Percentiles rank a stretch among this genome's conserved stretches.
phyloP scores from a whole-genome alignment of 2,797 vertebrate genomes.

The Pipistrellus nathusii region DNA sequence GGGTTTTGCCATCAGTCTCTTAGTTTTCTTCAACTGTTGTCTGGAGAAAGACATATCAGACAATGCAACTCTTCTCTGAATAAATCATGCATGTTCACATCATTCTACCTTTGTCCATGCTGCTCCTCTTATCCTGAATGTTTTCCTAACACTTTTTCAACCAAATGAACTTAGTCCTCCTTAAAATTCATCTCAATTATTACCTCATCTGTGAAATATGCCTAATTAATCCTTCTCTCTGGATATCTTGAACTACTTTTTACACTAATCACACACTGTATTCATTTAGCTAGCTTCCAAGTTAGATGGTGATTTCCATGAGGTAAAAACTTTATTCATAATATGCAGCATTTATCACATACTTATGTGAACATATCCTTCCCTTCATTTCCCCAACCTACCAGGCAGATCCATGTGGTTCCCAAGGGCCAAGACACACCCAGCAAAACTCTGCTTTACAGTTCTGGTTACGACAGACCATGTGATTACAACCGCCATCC shows the following conservation, averaged over 20 bases:
- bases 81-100: neutral
- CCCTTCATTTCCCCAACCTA: constrained; percentile 86
- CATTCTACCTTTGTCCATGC: neutral
- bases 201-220: constrained; percentile 51
- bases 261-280: neutral
- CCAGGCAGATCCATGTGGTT: constrained; percentile 99
- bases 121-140: neutral
- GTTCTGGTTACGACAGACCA: constrained; percentile 99
- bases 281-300: neutral
- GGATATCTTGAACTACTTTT: neutral
- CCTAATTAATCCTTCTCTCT: neutral
- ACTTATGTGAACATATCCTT: constrained; percentile 62
- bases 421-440: constrained; percentile 99
- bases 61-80: neutral
- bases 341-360: constrained; percentile 40
- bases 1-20: neutral
- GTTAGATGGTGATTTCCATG: constrained; percentile 11
- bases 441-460: constrained; percentile 99
- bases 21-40: neutral
- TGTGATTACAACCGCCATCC: constrained; percentile 99
- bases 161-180: neutral
- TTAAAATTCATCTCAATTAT: constrained; percentile 31
- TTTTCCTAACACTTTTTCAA: neutral
- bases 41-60: neutral
- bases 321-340: constrained; percentile 50